Conservation (phyloP, 1,140 invertebrate species). For the Drosophila novamexicana region DNA sequence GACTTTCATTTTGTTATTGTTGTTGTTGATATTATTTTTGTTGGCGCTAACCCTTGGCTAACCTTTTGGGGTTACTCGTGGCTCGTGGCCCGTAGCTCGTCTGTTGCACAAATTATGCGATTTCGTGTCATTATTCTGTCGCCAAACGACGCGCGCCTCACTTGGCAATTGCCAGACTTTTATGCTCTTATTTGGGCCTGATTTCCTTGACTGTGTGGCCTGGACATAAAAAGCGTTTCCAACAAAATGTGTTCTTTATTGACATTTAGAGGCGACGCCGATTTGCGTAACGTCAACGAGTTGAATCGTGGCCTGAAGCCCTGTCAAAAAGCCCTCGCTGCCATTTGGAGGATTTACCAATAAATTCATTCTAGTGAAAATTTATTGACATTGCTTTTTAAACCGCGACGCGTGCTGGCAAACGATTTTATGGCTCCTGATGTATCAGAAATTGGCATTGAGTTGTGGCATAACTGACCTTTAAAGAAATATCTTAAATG, state of each 20-base stretch:
- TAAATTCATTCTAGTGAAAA: slow-evolving; percentile 82
- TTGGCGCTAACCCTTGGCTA: slow-evolving; percentile 29
- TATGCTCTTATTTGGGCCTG: slow-evolving; percentile 11
- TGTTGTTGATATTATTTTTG: slow-evolving; percentile 25
- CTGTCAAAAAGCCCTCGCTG: slow-evolving; percentile 62
- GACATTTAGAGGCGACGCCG: slow-evolving; percentile 71
- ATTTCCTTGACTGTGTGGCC: slow-evolving; percentile 22
- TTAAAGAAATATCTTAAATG: slow-evolving; percentile 32
- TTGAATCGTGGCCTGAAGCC: slow-evolving; percentile 49
- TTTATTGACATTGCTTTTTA: slow-evolving; percentile 80
- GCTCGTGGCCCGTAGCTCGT: slow-evolving; percentile 27
- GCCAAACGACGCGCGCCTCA: slow-evolving; percentile 70
- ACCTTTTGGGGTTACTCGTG: slow-evolving; percentile 53
- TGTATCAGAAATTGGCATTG: slow-evolving; percentile 65
- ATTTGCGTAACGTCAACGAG: slow-evolving; percentile 68
- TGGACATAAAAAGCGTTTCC: slow-evolving; percentile 35
- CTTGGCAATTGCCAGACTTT: slow-evolving; percentile 53
- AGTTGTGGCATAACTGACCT: slow-evolving; percentile 59
- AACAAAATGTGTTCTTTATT: slow-evolving; percentile 78
- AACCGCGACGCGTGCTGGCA: slow-evolving; percentile 74
- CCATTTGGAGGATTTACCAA: slow-evolving; percentile 64
- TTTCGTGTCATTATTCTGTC: slow-evolving; percentile 80
- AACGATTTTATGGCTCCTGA: slow-evolving; percentile 60
- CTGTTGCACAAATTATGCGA: slow-evolving; percentile 67
- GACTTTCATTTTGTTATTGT: slow-evolving; percentile 47